A percentile compares a stretch with the other conserved stretches of the same genome.
These are phyloP conservation scores for Chrysopa pallens DNA, from an alignment of 1,140 invertebrate genomes.

Conservation along the genomic window DNA sequence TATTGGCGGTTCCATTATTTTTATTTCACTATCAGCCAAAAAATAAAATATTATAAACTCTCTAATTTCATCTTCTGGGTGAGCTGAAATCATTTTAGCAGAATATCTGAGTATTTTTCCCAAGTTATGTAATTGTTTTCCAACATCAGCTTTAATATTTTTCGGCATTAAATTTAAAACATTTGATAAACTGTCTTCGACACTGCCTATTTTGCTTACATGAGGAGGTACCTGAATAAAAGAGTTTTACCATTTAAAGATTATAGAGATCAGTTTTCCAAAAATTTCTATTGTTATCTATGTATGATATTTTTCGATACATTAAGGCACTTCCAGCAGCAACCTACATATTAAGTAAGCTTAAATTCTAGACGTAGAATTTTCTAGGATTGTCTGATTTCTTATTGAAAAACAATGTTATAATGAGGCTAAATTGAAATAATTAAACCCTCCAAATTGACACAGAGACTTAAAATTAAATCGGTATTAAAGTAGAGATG, in stretches of 20 bases:
- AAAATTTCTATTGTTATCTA: too few species aligned
- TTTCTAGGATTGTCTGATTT: too few species aligned
- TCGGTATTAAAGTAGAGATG: too few species aligned
- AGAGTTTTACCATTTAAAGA: conserved; percentile 7
- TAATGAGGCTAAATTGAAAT: too few species aligned
- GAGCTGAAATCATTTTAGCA: conserved; percentile 34
- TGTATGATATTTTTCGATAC: too few species aligned
- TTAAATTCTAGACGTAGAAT: too few species aligned
- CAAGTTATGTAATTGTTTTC: conserved; percentile 40
- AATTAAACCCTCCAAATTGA: too few species aligned
- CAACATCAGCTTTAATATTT: conserved; percentile 29
- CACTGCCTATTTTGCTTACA: conserved; percentile 42
- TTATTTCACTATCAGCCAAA: conserved; percentile 38
- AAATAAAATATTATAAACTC: conserved; percentile 47
- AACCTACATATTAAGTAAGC: too few species aligned
- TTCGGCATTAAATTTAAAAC: conserved; percentile 48
- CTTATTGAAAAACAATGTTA: too few species aligned
- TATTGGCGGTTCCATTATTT: conserved; percentile 37
- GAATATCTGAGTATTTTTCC: conserved; percentile 23
- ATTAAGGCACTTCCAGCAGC: too few species aligned
- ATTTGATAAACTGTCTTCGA: conserved; percentile 53
- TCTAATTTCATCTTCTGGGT: conserved; percentile 45
- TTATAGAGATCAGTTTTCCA: too few species aligned
- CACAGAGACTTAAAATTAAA: too few species aligned
- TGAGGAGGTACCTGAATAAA: conserved; percentile 32